These are phyloP conservation scores for Piprites chloris DNA, from an alignment of 2,113 vertebrate species.

Conservation along the genomic window DNA sequence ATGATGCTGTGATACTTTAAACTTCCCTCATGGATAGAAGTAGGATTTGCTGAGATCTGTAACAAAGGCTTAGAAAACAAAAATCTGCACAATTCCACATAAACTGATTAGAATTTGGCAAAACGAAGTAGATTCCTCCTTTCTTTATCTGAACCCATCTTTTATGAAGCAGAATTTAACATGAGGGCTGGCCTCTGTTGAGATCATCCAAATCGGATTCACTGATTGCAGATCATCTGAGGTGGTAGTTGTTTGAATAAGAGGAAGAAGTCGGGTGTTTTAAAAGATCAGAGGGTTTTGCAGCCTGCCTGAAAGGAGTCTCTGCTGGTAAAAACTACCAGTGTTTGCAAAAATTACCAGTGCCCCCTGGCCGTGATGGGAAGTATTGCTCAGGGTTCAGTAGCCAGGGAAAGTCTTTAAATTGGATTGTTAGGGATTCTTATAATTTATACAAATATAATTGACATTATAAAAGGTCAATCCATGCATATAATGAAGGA, in stretches of 20 bases:
- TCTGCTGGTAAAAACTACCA: not conserved
- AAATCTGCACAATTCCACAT: not conserved
- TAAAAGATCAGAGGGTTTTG: not conserved
- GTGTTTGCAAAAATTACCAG: not conserved
- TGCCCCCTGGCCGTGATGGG: slow-evolving; percentile 10
- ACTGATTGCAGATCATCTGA: not conserved
- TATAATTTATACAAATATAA: not conserved
- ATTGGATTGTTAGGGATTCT: not conserved
- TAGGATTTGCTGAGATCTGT: not conserved
- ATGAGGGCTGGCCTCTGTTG: not conserved
- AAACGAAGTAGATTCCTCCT: not conserved
- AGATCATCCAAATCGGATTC: rapidly evolving
- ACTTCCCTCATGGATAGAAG: not conserved
- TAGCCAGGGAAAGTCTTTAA: not conserved
- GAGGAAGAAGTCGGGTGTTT: not conserved
- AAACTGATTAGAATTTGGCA: not conserved
- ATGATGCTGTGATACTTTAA: not conserved
- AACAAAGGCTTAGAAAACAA: not conserved
- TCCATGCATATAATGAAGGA: not conserved
- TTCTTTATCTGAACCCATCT: not conserved
- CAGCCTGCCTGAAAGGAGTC: too few species aligned
- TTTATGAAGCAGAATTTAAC: not conserved
- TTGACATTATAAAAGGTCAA: not conserved
- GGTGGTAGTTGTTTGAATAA: not conserved
- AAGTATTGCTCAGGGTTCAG: not conserved